phyloP scores from a whole-genome alignment of 2,888 invertebrate species.

The Melinaea marsaeus region DNA sequence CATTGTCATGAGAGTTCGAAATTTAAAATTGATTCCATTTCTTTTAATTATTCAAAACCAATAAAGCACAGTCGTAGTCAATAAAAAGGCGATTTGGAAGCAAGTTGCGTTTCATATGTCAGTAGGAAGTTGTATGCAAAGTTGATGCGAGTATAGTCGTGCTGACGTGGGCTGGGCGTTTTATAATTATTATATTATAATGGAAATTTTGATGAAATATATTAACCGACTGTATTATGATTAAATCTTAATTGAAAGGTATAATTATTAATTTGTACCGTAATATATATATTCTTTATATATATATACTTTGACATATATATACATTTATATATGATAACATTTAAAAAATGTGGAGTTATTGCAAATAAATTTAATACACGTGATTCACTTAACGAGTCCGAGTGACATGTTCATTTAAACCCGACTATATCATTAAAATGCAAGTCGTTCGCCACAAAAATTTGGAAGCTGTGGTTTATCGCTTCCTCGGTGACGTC shows the following conservation, averaged over 20 bases:
- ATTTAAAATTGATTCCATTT: constrained; percentile 5
- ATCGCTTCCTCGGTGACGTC: constrained; percentile 41
- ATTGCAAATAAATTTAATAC: too few species aligned
- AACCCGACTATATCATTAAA: constrained; percentile 31
- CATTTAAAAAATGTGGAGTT: not conserved
- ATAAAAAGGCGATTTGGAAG: constrained; percentile 32
- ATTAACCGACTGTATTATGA: not conserved
- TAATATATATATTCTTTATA: not conserved
- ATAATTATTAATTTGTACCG: too few species aligned
- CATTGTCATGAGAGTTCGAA: not conserved
- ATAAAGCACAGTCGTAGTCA: constrained; percentile 18
- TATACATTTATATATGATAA: not conserved
- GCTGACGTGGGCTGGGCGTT: constrained; percentile 32
- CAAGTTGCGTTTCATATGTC: constrained; percentile 24
- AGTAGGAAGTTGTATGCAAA: constrained; percentile 43
- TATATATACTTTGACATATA: not conserved
- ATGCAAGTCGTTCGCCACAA: constrained; percentile 32
- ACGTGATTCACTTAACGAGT: not conserved
- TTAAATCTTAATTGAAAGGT: too few species aligned
- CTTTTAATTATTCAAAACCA: constrained; percentile 5
- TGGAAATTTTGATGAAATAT: not conserved
- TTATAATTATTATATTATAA: not conserved
- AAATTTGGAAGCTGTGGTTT: constrained; percentile 43
- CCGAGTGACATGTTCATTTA: constrained; percentile 30
- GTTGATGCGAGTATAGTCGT: constrained; percentile 35